These are phyloP conservation scores for Cariama cristata DNA, from an alignment of 2,113 vertebrate species.

Conservation along the genomic window DNA sequence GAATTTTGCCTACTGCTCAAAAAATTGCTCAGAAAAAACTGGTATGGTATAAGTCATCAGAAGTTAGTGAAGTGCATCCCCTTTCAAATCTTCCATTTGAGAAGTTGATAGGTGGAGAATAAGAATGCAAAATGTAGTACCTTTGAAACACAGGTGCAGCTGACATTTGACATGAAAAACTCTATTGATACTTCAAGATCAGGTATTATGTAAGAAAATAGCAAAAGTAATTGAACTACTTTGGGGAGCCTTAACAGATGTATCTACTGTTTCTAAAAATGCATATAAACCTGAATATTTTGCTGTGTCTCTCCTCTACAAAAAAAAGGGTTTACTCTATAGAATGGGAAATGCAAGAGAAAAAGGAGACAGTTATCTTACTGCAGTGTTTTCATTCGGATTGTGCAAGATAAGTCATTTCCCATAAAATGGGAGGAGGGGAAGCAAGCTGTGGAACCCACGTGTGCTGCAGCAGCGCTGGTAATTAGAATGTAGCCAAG, in stretches of 20 bases:
- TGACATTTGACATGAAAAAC: background rate
- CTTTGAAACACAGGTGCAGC: background rate
- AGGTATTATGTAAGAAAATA: background rate
- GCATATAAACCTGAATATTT: background rate
- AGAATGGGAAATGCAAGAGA: background rate
- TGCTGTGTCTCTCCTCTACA: background rate
- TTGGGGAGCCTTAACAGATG: background rate
- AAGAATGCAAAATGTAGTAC: background rate
- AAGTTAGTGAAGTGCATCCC: background rate
- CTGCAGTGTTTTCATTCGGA: background rate
- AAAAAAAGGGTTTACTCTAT: background rate
- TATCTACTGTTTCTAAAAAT: background rate
- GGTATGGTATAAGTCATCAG: background rate
- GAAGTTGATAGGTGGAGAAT: background rate
- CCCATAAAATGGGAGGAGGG: constrained; percentile 7
- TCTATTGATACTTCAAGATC: background rate
- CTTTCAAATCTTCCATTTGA: background rate
- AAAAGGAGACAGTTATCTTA: background rate
- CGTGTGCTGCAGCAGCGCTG: constrained; percentile 79
- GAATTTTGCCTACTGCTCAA: background rate
- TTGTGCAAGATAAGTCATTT: constrained; percentile 15
- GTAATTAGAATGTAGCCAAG: constrained; percentile 86
- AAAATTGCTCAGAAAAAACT: background rate
- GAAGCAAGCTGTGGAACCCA: background rate
- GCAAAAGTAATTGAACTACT: background rate